These are phyloP conservation scores for Liodrosophila aerea DNA, from an alignment of 2,888 invertebrate genomes.

Conservation along the genomic window DNA sequence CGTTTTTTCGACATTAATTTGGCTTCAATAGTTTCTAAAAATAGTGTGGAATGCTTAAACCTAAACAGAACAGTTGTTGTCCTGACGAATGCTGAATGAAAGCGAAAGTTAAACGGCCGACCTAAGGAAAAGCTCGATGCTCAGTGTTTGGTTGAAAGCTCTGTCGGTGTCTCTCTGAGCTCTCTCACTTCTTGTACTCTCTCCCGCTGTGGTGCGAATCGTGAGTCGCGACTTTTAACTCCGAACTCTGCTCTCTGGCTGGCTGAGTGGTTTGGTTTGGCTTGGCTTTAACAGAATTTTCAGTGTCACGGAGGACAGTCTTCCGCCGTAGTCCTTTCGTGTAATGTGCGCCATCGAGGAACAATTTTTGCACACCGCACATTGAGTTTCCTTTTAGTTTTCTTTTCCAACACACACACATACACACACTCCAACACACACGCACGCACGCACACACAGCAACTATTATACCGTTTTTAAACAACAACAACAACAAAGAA, in stretches of 20 bases:
- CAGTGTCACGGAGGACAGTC: slow-evolving; percentile 61
- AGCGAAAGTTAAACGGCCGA: slow-evolving; percentile 38
- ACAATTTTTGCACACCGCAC: slow-evolving; percentile 64
- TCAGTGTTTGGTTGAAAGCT: slow-evolving; percentile 51
- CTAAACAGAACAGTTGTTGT: neutral
- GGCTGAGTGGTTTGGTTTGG: slow-evolving; percentile 14
- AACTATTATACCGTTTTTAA: slow-evolving; percentile 23
- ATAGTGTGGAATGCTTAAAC: slow-evolving; percentile 5
- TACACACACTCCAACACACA: slow-evolving; percentile 31
- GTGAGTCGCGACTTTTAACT: slow-evolving; percentile 49
- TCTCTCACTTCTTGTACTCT: neutral
- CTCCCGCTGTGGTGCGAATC: neutral
- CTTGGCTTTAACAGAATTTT: slow-evolving; percentile 44
- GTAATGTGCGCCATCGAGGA: slow-evolving; percentile 75
- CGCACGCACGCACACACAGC: slow-evolving; percentile 16
- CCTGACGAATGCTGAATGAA: slow-evolving; percentile 22
- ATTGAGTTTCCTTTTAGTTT: slow-evolving; percentile 67
- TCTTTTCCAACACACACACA: slow-evolving; percentile 51
- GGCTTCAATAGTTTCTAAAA: neutral
- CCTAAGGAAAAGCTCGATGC: slow-evolving; percentile 42
- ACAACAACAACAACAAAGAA: slow-evolving; percentile 23
- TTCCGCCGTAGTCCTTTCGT: slow-evolving; percentile 79
- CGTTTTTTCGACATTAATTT: neutral
- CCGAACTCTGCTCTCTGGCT: slow-evolving; percentile 36
- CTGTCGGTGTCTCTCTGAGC: slow-evolving; percentile 2